A percentile compares a stretch with the other conserved stretches of the same genome.
phyloP scores from a whole-genome alignment of 1,140 invertebrate genomes.

The Trypoxylus dichotomus region DNA sequence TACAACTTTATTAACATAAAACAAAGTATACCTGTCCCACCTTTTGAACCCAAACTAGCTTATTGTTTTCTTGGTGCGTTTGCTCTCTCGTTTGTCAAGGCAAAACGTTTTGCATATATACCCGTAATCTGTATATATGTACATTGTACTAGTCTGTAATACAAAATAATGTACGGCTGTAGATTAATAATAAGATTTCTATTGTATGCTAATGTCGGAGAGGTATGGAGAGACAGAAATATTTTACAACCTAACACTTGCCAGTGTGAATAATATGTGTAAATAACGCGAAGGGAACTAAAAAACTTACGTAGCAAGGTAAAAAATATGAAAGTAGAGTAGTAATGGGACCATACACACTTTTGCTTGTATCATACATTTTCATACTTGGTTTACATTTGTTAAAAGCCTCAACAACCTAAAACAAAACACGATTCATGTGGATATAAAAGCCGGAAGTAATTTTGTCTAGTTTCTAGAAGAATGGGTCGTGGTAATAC shows the following conservation, averaged over 20 bases:
- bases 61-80: slow-evolving; percentile 19
- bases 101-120: slow-evolving; percentile 27
- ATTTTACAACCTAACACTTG: slow-evolving; percentile 28
- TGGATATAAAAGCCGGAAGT: too few relatives aligned
- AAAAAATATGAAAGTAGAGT: background rate
- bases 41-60: slow-evolving; percentile 23
- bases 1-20: slow-evolving; percentile 27
- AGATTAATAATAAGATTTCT: slow-evolving; percentile 30
- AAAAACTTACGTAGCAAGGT: background rate
- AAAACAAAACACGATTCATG: too few relatives aligned
- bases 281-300: background rate
- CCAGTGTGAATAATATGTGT: slow-evolving; percentile 27
- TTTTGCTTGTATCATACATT: background rate
- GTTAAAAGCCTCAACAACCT: too few relatives aligned
- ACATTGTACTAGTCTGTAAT: slow-evolving; percentile 19
- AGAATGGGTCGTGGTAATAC: too few relatives aligned
- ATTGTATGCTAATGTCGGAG: slow-evolving; percentile 26
- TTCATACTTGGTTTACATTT: too few relatives aligned
- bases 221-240: slow-evolving; percentile 10
- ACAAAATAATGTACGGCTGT: slow-evolving; percentile 27
- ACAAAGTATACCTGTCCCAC: slow-evolving; percentile 17
- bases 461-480: too few relatives aligned
- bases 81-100: slow-evolving; percentile 12
- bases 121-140: background rate
- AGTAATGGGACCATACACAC: too few relatives aligned